phyloP scores from a whole-genome alignment of 1,140 invertebrate species.

The Propsilocerus akamusi region DNA sequence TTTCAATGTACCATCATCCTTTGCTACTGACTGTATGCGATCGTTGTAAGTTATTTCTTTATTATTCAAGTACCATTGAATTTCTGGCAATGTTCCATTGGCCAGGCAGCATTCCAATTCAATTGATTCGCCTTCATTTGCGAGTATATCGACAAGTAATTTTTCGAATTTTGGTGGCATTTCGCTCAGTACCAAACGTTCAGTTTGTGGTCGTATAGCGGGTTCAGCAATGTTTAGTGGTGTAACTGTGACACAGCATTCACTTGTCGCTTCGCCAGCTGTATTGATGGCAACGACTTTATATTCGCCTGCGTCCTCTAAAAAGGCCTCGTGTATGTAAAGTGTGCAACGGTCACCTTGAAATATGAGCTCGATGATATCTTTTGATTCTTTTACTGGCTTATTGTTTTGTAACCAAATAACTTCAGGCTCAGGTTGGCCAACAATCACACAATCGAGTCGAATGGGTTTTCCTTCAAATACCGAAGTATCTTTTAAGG shows the following conservation, averaged over 20 bases:
- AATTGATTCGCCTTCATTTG: slow-evolving; percentile 46
- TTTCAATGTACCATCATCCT: slow-evolving; percentile 32
- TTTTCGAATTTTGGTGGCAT: slow-evolving; percentile 47
- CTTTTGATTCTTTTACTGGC: slow-evolving; percentile 68
- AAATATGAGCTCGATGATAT: slow-evolving; percentile 56
- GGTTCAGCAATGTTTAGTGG: slow-evolving; percentile 20
- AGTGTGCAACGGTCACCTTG: slow-evolving; percentile 65
- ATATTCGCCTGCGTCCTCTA: slow-evolving; percentile 60
- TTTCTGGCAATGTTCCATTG: slow-evolving; percentile 47
- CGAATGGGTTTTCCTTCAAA: slow-evolving; percentile 48
- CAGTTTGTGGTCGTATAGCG: slow-evolving; percentile 13
- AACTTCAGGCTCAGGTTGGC: slow-evolving; percentile 70
- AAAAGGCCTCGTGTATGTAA: slow-evolving; percentile 50
- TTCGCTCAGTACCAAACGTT: slow-evolving; percentile 22
- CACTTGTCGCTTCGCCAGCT: slow-evolving; percentile 55
- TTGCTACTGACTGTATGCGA: slow-evolving; percentile 27
- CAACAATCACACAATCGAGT: slow-evolving; percentile 65
- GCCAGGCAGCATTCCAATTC: slow-evolving; percentile 48
- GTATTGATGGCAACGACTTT: slow-evolving; percentile 66
- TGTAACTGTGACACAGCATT: slow-evolving; percentile 38
- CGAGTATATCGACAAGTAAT: slow-evolving; percentile 43
- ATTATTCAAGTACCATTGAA: slow-evolving; percentile 59
- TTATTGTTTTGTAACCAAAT: slow-evolving; percentile 74
- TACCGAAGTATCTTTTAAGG: slow-evolving; percentile 45
- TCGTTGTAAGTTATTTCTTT: slow-evolving; percentile 31